These are phyloP conservation scores for Morpho helenor DNA, from an alignment of 2,888 invertebrate species.

Conservation along the genomic window DNA sequence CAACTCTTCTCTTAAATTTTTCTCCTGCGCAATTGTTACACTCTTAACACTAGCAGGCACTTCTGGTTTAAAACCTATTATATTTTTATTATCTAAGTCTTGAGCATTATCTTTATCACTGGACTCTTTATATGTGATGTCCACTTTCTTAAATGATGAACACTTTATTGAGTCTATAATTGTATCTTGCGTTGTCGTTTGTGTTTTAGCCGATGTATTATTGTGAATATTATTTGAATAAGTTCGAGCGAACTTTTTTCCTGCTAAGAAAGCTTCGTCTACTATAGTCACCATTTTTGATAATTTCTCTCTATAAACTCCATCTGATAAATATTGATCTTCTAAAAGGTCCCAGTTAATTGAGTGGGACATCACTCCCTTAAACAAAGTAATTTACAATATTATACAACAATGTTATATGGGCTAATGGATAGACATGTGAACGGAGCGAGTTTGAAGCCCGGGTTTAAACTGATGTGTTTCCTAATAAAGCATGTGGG, in stretches of 20 bases:
- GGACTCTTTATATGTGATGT: constrained; percentile 51
- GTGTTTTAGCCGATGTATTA: constrained; percentile 13
- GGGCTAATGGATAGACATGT: no score
- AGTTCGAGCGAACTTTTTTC: constrained; percentile 85
- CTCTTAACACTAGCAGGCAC: constrained; percentile 37
- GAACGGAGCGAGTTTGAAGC: no score
- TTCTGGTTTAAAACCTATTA: constrained; percentile 37
- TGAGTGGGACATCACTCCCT: constrained; percentile 97
- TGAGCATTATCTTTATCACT: constrained; percentile 29
- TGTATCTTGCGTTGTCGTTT: constrained; percentile 12
- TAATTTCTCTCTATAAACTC: constrained; percentile 88
- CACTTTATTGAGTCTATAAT: constrained; percentile 18
- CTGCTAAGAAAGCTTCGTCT: constrained; percentile 85
- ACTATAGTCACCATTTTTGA: constrained; percentile 92
- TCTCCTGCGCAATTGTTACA: constrained; percentile 32
- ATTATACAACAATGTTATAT: no score
- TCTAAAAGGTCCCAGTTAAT: constrained; percentile 96
- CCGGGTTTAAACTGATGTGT: no score
- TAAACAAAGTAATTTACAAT: constrained; percentile 35
- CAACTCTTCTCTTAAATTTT: constrained; percentile 46
- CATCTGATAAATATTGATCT: constrained; percentile 91
- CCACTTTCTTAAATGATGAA: constrained; percentile 35
- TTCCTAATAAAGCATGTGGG: no score
- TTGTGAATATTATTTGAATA: constrained; percentile 59
- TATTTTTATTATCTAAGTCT: constrained; percentile 39